Percentiles rank a stretch among this genome's conserved stretches.
phyloP scores from a whole-genome alignment of 2,113 vertebrate genomes.

The Rhagologus leucostigma region DNA sequence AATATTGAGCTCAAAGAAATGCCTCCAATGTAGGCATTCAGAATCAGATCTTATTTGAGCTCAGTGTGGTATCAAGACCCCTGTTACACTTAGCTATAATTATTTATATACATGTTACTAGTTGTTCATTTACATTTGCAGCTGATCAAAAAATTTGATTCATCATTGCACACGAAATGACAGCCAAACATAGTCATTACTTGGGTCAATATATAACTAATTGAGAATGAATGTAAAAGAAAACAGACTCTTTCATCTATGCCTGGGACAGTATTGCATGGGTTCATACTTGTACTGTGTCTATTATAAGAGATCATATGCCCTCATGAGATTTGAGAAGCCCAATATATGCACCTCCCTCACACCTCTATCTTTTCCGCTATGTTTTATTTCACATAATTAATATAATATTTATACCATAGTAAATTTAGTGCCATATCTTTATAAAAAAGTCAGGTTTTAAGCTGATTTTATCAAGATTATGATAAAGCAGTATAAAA shows the following conservation, averaged over 20 bases:
- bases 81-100: neutral
- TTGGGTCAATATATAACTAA: neutral
- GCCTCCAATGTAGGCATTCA: neutral
- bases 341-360: fast-evolving
- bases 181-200: neutral
- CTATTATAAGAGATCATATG: neutral
- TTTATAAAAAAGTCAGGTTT: neutral
- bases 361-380: fast-evolving
- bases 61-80: neutral
- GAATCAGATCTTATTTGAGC: neutral
- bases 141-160: neutral
- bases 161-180: neutral
- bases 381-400: neutral
- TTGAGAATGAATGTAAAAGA: fast-evolving
- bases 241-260: neutral
- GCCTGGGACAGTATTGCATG: fast-evolving
- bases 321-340: neutral
- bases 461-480: neutral
- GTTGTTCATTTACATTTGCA: neutral
- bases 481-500: neutral
- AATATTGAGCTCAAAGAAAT: neutral
- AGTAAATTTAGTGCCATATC: neutral
- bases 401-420: neutral
- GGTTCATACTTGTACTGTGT: neutral
- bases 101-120: neutral